Base-by-base conservation (phyloP, 2,797 vertebrate species). In the Nasua narica region DNA sequence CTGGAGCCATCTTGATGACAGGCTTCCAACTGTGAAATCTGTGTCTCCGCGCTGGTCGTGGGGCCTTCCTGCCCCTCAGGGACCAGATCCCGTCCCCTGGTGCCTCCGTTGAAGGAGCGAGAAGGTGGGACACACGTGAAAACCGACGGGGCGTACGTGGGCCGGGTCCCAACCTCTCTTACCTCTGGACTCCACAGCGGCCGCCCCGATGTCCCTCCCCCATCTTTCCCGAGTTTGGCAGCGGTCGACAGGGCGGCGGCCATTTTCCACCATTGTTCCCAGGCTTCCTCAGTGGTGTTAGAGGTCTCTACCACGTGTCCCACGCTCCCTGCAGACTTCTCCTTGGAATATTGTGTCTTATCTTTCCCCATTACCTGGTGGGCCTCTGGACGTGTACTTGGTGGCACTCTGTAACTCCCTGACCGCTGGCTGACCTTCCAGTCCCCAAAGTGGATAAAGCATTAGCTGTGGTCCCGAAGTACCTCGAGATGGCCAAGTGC, bases 141-240 rank as follows among this genome's bases (percentile, higher is more conserved):
- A 29, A 46, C 43, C 4, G 9, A 16, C 25, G 14, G 40, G 7
- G 43, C 2, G 3, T 18, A 19, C n/a, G 1, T 0, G 4, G 21
- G 2, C 0, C 2, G 14, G 29, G 43, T 25, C 43, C 95, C 37
- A 14, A 5, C 4, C 32, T 43, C 13, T 19, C 1, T 29, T 13
- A 54, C 84, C 81, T 43, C n/a, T 6, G 5, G 48, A 12, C 35
- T 14, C 19, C 0, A 0, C 0, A 9, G 58, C 1, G 32, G 32
- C 13, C 1, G 18, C 46, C 12, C 18, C 2, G 1, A 19, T 5
- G 4, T 7, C 67, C n/a, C 0, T 0, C 13, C 19, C 3, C 0
- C 0, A 9, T 11, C 72, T 9, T 14, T 1, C 3, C 0, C 43
- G 1, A 27, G 65, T 35, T 7, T 4, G 27, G 21, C 0, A 0